These are phyloP conservation scores for Oreohelix idahoensis DNA, from an alignment of 1,140 invertebrate species.

Conservation along the genomic window DNA sequence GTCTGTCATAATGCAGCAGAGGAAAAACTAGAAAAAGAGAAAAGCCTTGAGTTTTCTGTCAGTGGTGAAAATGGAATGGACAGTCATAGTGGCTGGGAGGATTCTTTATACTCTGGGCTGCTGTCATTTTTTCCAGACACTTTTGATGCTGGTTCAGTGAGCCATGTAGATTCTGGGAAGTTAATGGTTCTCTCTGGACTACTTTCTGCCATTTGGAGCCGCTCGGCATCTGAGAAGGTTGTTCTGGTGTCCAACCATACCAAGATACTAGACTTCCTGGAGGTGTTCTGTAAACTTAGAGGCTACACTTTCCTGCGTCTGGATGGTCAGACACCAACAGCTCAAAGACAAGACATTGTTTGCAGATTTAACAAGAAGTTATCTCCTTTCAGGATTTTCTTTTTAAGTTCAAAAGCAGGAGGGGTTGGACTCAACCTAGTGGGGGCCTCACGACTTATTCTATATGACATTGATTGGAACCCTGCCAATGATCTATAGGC, in stretches of 20 bases:
- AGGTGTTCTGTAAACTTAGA: constrained; percentile 76
- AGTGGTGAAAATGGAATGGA: constrained; percentile 34
- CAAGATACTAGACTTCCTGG: constrained; percentile 80
- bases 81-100: constrained; percentile 39
- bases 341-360: constrained; percentile 76
- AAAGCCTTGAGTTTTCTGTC: not conserved
- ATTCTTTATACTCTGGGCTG: constrained; percentile 58
- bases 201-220: constrained; percentile 55
- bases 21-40: constrained; percentile 35
- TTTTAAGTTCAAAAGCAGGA: constrained; percentile 71
- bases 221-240: constrained; percentile 74
- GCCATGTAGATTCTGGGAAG: constrained; percentile 65
- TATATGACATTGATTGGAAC: constrained; percentile 85
- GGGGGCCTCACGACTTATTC: constrained; percentile 79
- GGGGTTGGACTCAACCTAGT: constrained; percentile 71
- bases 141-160: constrained; percentile 38
- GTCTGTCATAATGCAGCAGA: constrained; percentile 72
- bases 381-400: constrained; percentile 53
- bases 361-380: constrained; percentile 77
- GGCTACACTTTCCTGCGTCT: constrained; percentile 76
- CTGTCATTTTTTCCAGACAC: constrained; percentile 47
- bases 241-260: constrained; percentile 83
- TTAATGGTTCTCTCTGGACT: constrained; percentile 66
- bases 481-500: constrained; percentile 83
- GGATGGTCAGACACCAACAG: constrained; percentile 78